phyloP scores from a whole-genome alignment of 1,140 invertebrate species.

The Uloborus diversus region DNA sequence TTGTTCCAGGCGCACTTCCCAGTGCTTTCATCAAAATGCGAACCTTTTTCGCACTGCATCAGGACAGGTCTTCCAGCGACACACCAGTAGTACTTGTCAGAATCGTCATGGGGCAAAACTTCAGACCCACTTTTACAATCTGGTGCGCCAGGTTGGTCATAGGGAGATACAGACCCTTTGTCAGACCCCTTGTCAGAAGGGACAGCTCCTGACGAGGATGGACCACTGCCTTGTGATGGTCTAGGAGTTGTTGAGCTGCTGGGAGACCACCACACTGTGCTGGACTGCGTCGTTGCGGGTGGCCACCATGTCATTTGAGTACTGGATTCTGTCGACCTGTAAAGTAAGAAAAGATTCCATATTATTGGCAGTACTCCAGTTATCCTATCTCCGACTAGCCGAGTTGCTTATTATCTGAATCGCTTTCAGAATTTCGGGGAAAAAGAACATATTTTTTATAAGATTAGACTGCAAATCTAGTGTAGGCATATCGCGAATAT shows the following conservation, averaged over 20 bases:
- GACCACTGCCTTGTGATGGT: conserved; percentile 5
- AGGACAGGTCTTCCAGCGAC: conserved; percentile 59
- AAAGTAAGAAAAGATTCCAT: background rate
- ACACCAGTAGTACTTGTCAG: conserved; percentile 63
- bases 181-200: conserved; percentile 4
- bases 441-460: too few species aligned
- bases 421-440: too few species aligned
- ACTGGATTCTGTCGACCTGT: conserved; percentile 28
- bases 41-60: conserved; percentile 60
- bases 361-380: too few species aligned
- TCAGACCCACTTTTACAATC: conserved; percentile 15
- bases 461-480: too few species aligned
- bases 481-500: too few species aligned
- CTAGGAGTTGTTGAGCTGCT: conserved; percentile 10
- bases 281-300: conserved; percentile 2
- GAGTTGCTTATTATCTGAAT: too few species aligned
- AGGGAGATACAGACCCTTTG: conserved; percentile 34
- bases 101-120: conserved; percentile 57
- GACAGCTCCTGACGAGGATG: background rate
- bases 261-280: conserved; percentile 33
- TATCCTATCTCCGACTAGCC: too few species aligned
- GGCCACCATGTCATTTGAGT: conserved; percentile 47
- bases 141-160: conserved; percentile 31
- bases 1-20: conserved; percentile 58
- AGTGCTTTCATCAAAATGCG: conserved; percentile 58